A percentile compares a stretch with the other conserved stretches of the same genome.
These are phyloP conservation scores for Deilephila porcellus DNA, from an alignment of 2,888 invertebrate genomes.

Conservation along the genomic window DNA sequence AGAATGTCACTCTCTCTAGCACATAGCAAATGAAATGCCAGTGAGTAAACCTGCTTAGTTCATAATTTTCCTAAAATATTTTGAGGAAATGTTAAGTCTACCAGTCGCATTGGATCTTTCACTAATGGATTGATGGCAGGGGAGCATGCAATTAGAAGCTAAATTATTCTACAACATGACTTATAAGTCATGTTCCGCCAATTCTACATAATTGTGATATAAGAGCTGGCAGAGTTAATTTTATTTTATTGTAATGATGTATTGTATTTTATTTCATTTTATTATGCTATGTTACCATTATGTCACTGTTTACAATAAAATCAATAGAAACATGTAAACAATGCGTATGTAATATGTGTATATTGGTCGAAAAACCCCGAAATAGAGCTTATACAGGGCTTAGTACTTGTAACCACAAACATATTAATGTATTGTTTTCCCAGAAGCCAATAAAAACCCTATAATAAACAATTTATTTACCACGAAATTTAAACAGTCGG, in stretches of 20 bases:
- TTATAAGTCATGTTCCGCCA: too few relatives aligned
- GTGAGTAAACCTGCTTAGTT: too few relatives aligned
- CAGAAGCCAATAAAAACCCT: conserved; percentile 1
- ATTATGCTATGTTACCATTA: not conserved
- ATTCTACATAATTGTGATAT: too few relatives aligned
- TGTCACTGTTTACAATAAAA: not conserved
- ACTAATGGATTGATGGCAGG: too few relatives aligned
- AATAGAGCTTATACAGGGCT: not conserved
- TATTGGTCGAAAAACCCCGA: not conserved
- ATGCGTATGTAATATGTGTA: not conserved
- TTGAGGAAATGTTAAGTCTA: too few relatives aligned
- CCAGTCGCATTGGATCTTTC: too few relatives aligned
- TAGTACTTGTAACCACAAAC: conserved; percentile 13
- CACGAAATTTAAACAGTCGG: not conserved
- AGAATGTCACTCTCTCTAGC: too few relatives aligned
- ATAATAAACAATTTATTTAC: conserved; percentile 7
- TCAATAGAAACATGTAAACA: not conserved
- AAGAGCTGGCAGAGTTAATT: not conserved
- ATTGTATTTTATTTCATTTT: too few relatives aligned
- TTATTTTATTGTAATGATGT: not conserved
- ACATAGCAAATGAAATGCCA: too few relatives aligned
- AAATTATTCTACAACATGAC: too few relatives aligned
- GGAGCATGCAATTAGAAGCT: too few relatives aligned
- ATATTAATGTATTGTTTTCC: not conserved
- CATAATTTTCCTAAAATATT: too few relatives aligned